Conservation (phyloP, 2,888 invertebrate species). For the Andrena marginata region DNA sequence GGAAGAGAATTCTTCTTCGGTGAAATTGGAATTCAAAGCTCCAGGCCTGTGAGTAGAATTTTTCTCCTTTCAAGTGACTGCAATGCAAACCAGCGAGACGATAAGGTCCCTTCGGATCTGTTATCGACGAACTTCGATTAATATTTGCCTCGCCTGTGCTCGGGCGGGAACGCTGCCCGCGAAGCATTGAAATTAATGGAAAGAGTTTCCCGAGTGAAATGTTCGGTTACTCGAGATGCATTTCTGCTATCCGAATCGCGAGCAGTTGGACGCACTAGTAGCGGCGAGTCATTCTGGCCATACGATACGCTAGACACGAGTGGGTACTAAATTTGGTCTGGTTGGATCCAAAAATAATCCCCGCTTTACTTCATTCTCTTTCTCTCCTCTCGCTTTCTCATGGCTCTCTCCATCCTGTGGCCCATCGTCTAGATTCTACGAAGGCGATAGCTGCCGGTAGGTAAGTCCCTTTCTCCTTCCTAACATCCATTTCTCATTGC, state of each 20-base stretch:
- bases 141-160: too few species aligned
- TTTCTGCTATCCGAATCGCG: conserved; percentile 40
- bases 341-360: conserved; percentile 82
- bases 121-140: too few species aligned
- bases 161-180: too few species aligned
- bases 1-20: conserved; percentile 96
- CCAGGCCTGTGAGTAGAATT: conserved; percentile 90
- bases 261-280: conserved; percentile 67
- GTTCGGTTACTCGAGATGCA: conserved; percentile 28
- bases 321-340: conserved; percentile 84
- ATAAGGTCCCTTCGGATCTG: neutral
- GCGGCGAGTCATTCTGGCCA: conserved; percentile 73
- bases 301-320: conserved; percentile 81
- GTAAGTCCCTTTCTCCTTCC: conserved; percentile 70
- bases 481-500: neutral
- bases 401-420: conserved; percentile 69
- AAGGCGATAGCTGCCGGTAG: conserved; percentile 75
- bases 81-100: neutral
- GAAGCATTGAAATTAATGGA: neutral
- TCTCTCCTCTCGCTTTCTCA: conserved; percentile 66
- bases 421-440: conserved; percentile 73
- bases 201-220: neutral
- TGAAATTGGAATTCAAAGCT: conserved; percentile 91
- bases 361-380: conserved; percentile 64
- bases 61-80: neutral